Percentiles rank a stretch among this genome's conserved stretches.
phyloP scores from a whole-genome alignment of 64 coral and sea anemone species.

The Cladopsammia gracilis region DNA sequence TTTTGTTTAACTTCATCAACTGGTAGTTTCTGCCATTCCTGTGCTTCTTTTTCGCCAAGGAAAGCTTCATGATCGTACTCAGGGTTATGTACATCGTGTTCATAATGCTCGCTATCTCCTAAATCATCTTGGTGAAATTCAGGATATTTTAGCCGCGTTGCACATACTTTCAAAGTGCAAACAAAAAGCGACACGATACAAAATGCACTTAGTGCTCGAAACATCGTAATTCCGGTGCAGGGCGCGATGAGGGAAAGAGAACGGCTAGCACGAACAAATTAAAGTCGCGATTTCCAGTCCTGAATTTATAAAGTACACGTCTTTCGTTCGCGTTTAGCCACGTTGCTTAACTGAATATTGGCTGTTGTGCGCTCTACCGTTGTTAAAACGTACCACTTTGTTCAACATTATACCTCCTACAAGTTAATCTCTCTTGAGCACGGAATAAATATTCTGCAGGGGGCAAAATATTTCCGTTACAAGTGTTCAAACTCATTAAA shows the following conservation, averaged over 20 bases:
- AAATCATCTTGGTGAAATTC: constrained; percentile 8
- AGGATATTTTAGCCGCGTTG: background rate
- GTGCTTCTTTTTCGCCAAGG: constrained; percentile 70
- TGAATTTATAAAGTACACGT: background rate
- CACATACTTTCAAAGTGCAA: background rate
- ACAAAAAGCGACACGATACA: background rate
- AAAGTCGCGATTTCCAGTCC: too few species aligned
- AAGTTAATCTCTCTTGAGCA: background rate
- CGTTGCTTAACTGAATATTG: constrained; percentile 22
- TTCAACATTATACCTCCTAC: background rate
- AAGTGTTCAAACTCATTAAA: too few species aligned
- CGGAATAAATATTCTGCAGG: background rate
- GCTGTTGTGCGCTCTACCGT: constrained; percentile 9
- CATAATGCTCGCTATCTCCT: constrained; percentile 57
- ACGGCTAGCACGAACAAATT: background rate
- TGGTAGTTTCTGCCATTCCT: constrained; percentile 24
- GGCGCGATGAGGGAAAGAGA: background rate
- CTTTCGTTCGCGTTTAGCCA: constrained; percentile 34
- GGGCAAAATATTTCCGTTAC: background rate
- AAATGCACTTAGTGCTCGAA: background rate
- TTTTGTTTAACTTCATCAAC: constrained; percentile 66
- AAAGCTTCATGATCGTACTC: constrained; percentile 88
- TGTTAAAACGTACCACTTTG: background rate
- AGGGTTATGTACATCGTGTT: constrained; percentile 49
- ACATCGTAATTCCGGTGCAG: background rate